phyloP scores from a whole-genome alignment of 2,113 vertebrate genomes.

The Lates calcarifer region DNA sequence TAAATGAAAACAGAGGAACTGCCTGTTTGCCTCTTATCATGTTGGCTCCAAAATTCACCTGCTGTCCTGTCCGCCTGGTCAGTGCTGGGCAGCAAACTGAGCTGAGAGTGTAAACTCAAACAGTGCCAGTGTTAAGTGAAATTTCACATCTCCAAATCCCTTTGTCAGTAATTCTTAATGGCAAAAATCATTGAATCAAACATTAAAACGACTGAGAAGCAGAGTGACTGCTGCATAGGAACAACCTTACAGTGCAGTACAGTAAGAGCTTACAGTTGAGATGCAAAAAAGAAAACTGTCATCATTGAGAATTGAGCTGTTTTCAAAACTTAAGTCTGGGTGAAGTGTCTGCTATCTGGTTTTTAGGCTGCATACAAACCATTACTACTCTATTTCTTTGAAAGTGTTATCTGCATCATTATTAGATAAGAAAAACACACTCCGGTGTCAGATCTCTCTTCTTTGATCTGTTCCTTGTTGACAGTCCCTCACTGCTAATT shows the following conservation, averaged over 20 bases:
- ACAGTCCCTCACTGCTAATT: constrained; percentile 50
- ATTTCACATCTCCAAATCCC: background rate
- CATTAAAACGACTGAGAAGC: background rate
- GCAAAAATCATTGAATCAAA: background rate
- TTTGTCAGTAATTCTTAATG: background rate
- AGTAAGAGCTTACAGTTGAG: background rate
- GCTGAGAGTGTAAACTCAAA: background rate
- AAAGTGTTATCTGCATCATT: background rate
- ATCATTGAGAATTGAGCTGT: background rate
- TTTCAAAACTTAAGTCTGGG: background rate
- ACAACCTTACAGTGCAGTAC: background rate
- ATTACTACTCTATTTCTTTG: background rate
- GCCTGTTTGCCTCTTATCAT: background rate
- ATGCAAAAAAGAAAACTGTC: background rate
- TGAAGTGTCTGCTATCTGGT: background rate
- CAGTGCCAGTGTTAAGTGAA: background rate
- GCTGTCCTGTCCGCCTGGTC: background rate
- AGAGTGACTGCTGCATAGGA: background rate
- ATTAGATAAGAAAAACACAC: constrained; percentile 47
- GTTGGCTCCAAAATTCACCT: background rate
- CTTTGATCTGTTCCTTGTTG: constrained; percentile 42
- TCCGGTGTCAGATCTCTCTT: constrained; percentile 10
- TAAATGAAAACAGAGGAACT: background rate
- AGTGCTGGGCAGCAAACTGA: background rate
- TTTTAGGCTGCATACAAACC: background rate